Base-by-base conservation (phyloP, 2,888 invertebrate genomes). In the Troilus luridus region DNA sequence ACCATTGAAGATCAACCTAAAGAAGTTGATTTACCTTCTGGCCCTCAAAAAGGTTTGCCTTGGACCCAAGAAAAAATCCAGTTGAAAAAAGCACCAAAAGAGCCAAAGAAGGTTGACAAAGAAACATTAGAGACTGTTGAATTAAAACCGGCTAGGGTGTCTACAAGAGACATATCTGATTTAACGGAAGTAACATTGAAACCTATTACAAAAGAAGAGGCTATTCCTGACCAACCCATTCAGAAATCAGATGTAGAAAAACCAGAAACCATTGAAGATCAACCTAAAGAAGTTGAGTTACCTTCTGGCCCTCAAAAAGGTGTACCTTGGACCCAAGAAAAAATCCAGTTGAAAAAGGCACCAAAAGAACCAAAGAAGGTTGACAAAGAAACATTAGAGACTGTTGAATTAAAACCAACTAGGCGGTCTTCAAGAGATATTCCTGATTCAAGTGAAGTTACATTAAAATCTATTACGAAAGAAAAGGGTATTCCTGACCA, bases 31-130 rank as follows among this genome's bases (percentile, higher is more conserved):
- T 24, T 81, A 27, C 72, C 89, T 10, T 67, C 56, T 7, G 17
- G 21, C 7, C 54, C 67, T 6, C 21, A 64, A 56, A 88, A 88
- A 24, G 27, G 58, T 62, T 27, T 90, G 0, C 90, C 90, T 12
- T 90, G 90, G 90, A 90, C 90, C 6, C 93, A 85, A 92, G 93
- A 91, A 92, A 88, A 92, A 91, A 92, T 62, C 17, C 90, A 92
- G 88, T 91, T 91, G 91, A 94, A 94, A 92, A 94, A 93, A 92
- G 92, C 93, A 0, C 93, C 93, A 93, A 88, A 90, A 60, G 88
- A 92, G 62, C 91, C 91, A 77, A 90, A 89, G 62, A 90, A 41
- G 89, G 56, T 85, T 24, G 89, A 91, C 88, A 89, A 91, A 91
- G 91, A 91, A 90, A 88, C 88, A 90, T 60, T 91, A n/a, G 94